phyloP scores from a whole-genome alignment of 1,140 invertebrate species.

The Melanaphis sacchari region DNA sequence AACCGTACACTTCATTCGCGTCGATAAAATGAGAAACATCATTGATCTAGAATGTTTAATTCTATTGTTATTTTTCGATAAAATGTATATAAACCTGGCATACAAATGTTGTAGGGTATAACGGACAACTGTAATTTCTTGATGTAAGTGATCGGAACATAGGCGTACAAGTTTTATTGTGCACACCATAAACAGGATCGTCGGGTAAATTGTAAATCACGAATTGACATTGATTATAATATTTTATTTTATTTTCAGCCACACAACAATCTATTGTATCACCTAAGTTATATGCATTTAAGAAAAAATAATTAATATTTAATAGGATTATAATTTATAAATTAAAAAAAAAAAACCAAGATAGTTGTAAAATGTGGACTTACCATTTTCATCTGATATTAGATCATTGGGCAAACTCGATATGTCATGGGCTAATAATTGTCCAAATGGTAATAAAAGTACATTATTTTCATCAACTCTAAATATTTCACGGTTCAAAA shows the following conservation, averaged over 20 bases:
- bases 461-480: conserved; percentile 12
- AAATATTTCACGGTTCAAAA: neutral
- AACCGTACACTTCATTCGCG: conserved; percentile 77
- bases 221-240: neutral
- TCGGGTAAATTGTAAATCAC: neutral
- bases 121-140: conserved; percentile 18
- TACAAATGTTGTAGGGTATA: conserved; percentile 31
- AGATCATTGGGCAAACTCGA: neutral
- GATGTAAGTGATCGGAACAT: conserved; percentile 1
- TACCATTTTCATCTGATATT: neutral
- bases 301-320: neutral
- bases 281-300: neutral
- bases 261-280: neutral
- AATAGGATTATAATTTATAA: neutral
- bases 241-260: neutral
- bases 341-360: neutral
- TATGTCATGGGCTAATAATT: conserved; percentile 31
- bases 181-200: neutral
- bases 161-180: conserved; percentile 28
- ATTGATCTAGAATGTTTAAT: conserved; percentile 70
- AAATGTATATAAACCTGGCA: neutral
- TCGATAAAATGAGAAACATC: conserved; percentile 78
- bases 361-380: neutral
- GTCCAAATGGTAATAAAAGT: conserved; percentile 33
- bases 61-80: neutral